These are phyloP conservation scores for Erebia aethiops DNA, from an alignment of 2,888 invertebrate genomes.

Conservation along the genomic window DNA sequence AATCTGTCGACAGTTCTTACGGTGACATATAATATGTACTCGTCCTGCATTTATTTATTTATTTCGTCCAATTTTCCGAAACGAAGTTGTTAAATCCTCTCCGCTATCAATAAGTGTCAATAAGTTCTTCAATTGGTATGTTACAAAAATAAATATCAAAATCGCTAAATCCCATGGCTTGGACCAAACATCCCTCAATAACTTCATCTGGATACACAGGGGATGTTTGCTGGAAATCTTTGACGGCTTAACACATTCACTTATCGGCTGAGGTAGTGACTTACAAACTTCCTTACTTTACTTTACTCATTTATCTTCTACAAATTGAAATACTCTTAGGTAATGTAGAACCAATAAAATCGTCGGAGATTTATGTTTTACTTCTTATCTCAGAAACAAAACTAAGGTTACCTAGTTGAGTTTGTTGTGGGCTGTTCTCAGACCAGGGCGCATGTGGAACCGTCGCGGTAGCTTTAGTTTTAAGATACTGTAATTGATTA, in stretches of 20 bases:
- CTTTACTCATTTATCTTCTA: neutral
- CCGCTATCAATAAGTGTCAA: neutral
- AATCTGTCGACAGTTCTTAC: too few relatives aligned
- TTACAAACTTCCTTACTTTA: neutral
- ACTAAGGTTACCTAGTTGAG: too few relatives aligned
- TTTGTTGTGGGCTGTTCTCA: too few relatives aligned
- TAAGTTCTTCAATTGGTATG: neutral
- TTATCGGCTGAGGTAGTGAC: slow-evolving; percentile 18
- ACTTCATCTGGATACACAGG: slow-evolving; percentile 34
- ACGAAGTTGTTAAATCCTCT: too few relatives aligned
- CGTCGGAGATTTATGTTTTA: neutral
- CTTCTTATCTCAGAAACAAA: neutral
- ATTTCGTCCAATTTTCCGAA: too few relatives aligned
- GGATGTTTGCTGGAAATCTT: slow-evolving; percentile 36
- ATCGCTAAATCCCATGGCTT: slow-evolving; percentile 28
- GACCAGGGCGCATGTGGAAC: too few relatives aligned
- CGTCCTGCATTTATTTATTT: too few relatives aligned
- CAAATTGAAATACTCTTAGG: neutral
- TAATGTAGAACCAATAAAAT: neutral
- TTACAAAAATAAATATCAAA: neutral
- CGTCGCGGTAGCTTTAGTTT: too few relatives aligned
- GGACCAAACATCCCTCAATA: slow-evolving; percentile 14
- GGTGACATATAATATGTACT: too few relatives aligned
- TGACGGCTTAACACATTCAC: slow-evolving; percentile 35
- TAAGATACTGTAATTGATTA: too few relatives aligned